phyloP scores from a whole-genome alignment of 2,888 invertebrate genomes.

The Nomada fucata region DNA sequence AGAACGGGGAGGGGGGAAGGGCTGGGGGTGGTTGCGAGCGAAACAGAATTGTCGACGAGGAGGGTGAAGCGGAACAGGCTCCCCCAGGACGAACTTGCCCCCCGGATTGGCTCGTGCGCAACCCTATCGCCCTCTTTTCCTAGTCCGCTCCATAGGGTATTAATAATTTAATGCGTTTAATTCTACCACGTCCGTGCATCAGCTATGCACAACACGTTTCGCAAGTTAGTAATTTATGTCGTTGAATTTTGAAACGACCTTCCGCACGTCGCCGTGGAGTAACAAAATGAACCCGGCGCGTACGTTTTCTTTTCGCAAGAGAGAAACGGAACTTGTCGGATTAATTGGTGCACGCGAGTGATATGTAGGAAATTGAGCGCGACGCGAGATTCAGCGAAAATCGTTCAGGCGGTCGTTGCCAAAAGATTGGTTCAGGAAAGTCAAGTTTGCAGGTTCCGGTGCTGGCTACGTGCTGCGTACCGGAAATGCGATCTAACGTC shows the following conservation, averaged over 20 bases:
- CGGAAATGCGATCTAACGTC: conserved; percentile 49
- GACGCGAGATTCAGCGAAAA: background rate
- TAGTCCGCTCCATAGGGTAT: conserved; percentile 59
- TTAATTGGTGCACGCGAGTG: background rate
- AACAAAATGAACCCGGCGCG: background rate
- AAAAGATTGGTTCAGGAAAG: conserved; percentile 28
- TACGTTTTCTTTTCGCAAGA: too few species aligned
- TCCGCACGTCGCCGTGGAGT: background rate
- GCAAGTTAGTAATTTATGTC: conserved; percentile 24
- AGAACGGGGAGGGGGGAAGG: conserved; percentile 8
- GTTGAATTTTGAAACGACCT: background rate
- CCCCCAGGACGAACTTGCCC: conserved; percentile 55
- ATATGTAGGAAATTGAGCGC: background rate
- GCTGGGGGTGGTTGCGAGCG: conserved; percentile 12
- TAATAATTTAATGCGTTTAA: conserved; percentile 80
- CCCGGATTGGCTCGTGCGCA: conserved; percentile 61
- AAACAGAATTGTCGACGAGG: conserved; percentile 41
- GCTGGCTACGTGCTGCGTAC: conserved; percentile 11
- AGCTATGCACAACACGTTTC: background rate
- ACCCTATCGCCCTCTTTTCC: conserved; percentile 57
- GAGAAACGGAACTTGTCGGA: background rate
- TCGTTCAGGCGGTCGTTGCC: background rate
- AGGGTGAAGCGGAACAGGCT: conserved; percentile 36
- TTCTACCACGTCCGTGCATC: conserved; percentile 57
- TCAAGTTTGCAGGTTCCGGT: conserved; percentile 35